Conservation (phyloP, 2,113 vertebrate genomes). For the Heterotilapia buettikoferi region DNA sequence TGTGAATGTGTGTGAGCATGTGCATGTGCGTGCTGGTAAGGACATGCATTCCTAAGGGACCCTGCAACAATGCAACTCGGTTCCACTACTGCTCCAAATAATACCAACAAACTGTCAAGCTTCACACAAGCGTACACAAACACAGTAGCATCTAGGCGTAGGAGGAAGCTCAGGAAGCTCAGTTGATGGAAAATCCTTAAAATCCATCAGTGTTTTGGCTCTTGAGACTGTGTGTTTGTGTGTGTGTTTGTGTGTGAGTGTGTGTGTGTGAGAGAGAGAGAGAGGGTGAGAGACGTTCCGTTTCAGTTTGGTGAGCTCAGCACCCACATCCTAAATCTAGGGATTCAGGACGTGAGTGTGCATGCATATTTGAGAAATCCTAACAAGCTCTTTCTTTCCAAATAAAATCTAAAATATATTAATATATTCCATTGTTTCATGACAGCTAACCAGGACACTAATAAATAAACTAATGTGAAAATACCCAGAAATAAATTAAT, state of each 20-base stretch:
- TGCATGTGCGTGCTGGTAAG: neutral
- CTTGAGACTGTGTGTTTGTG: neutral
- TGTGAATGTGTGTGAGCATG: neutral
- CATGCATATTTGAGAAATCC: neutral
- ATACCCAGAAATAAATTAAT: neutral
- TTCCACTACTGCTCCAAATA: slow-evolving; percentile 25
- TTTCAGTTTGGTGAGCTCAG: slow-evolving; percentile 1
- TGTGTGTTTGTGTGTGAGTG: rapidly evolving
- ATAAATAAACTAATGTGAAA: neutral
- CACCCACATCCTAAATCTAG: neutral
- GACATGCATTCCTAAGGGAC: neutral
- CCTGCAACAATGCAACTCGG: neutral
- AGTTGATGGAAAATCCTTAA: slow-evolving; percentile 30
- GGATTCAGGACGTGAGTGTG: neutral
- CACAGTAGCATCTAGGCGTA: neutral
- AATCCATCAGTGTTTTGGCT: slow-evolving; percentile 19
- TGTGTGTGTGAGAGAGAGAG: neutral
- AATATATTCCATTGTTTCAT: neutral
- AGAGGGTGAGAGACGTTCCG: neutral
- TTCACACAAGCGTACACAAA: neutral
- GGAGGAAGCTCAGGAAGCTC: neutral
- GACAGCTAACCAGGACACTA: neutral
- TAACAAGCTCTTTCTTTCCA: neutral
- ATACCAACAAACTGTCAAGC: slow-evolving; percentile 34
- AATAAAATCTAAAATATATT: neutral